These are phyloP conservation scores for Diadema setosum DNA, from an alignment of 35 echinoderm and acorn worm species.

Conservation along the genomic window DNA sequence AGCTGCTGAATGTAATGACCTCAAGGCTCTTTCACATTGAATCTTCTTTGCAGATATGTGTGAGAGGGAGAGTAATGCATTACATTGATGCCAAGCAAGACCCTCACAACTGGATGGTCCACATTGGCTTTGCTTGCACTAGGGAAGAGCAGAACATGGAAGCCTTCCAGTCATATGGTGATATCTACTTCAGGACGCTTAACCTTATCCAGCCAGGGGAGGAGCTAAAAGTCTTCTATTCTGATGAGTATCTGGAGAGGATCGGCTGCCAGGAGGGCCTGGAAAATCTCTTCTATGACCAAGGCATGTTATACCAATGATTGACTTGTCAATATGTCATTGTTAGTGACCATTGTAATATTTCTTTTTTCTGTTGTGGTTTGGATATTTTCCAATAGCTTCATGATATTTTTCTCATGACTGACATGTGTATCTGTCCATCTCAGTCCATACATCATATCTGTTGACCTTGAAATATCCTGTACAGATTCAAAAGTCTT, in stretches of 20 bases:
- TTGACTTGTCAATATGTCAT: no score
- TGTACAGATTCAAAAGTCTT: no score
- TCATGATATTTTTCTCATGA: no score
- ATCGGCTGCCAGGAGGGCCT: neutral
- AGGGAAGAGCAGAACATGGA: constrained; percentile 35
- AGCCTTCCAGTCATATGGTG: constrained; percentile 27
- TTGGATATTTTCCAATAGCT: no score
- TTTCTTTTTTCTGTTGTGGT: no score
- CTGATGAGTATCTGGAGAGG: neutral
- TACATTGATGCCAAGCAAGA: constrained; percentile 1
- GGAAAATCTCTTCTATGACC: neutral
- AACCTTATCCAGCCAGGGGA: constrained; percentile 6
- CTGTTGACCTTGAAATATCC: no score
- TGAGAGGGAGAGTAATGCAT: neutral
- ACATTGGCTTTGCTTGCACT: neutral
- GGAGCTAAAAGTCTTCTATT: constrained; percentile 43
- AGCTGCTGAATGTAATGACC: neutral
- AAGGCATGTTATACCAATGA: no score
- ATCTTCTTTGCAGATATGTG: neutral
- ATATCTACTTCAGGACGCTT: constrained; percentile 29
- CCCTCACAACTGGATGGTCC: constrained; percentile 29
- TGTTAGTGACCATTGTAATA: no score
- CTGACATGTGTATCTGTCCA: no score
- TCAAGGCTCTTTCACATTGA: neutral
- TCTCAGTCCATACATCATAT: no score